Conservation (phyloP, 2,888 invertebrate species). For the Microctonus aethiopoides region DNA sequence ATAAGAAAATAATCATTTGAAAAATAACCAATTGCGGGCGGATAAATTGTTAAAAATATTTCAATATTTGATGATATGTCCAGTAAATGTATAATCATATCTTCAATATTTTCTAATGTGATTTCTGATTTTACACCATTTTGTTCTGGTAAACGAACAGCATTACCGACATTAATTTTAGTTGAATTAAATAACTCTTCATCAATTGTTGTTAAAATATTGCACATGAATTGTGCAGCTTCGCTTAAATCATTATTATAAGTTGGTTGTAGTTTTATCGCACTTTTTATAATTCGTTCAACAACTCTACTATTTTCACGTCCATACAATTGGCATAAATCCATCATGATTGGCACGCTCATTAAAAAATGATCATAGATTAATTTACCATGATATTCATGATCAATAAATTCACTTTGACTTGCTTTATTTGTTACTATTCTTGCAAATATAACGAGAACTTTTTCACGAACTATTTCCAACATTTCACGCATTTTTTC, state of each 20-base stretch:
- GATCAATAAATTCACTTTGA: conserved; percentile 71
- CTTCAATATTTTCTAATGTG: conserved; percentile 70
- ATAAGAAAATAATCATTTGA: conserved; percentile 71
- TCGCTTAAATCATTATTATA: conserved; percentile 74
- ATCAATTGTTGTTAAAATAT: conserved; percentile 64
- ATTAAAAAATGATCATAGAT: conserved; percentile 84
- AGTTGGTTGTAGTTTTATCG: conserved; percentile 76
- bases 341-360: conserved; percentile 85
- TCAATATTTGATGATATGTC: conserved; percentile 78
- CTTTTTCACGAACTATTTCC: conserved; percentile 69
- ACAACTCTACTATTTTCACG: conserved; percentile 74
- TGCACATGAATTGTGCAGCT: conserved; percentile 70
- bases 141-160: conserved; percentile 51
- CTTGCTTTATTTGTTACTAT: conserved; percentile 81
- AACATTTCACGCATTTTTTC: conserved; percentile 71
- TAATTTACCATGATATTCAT: conserved; percentile 75
- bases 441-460: conserved; percentile 80
- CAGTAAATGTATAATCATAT: conserved; percentile 76
- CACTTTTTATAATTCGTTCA: conserved; percentile 73
- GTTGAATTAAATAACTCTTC: conserved; percentile 55
- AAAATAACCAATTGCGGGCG: conserved; percentile 70
- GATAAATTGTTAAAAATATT: conserved; percentile 77
- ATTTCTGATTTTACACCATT: conserved; percentile 52
- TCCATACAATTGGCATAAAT: conserved; percentile 81
- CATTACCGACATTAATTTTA: conserved; percentile 47